These are phyloP conservation scores for Poecilia picta DNA, from an alignment of 2,797 vertebrate genomes.

Conservation along the genomic window DNA sequence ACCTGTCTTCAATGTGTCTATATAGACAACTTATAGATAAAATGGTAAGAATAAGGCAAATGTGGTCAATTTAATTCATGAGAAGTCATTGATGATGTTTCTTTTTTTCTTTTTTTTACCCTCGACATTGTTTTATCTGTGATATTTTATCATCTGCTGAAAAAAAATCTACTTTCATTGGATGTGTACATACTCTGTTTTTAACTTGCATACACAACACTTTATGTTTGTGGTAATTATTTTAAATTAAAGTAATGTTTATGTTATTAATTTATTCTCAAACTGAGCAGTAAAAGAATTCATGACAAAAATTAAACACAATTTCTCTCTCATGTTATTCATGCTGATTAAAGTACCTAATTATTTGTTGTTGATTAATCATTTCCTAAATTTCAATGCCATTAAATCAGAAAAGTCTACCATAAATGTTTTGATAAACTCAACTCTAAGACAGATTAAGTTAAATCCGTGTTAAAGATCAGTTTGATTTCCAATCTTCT, in stretches of 20 bases:
- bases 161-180: background rate
- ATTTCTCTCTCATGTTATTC: background rate
- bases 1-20: background rate
- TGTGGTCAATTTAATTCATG: background rate
- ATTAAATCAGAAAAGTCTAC: background rate
- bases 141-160: background rate
- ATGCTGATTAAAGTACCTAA: background rate
- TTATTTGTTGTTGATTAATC: background rate
- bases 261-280: background rate
- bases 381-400: background rate
- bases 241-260: background rate
- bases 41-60: background rate
- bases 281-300: background rate
- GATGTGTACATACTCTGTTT: background rate
- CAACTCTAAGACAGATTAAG: background rate
- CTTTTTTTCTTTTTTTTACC: background rate
- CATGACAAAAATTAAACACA: background rate
- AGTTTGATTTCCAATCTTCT: slow-evolving; percentile 15
- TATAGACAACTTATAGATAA: background rate
- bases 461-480: slow-evolving; percentile 5
- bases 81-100: background rate
- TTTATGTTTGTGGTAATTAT: background rate
- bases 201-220: background rate
- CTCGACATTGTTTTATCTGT: background rate
- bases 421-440: background rate